Evolutionary conservation across 2,113 vertebrate genomes (phyloP).

Genomic region (Sitta europaea): DNA sequence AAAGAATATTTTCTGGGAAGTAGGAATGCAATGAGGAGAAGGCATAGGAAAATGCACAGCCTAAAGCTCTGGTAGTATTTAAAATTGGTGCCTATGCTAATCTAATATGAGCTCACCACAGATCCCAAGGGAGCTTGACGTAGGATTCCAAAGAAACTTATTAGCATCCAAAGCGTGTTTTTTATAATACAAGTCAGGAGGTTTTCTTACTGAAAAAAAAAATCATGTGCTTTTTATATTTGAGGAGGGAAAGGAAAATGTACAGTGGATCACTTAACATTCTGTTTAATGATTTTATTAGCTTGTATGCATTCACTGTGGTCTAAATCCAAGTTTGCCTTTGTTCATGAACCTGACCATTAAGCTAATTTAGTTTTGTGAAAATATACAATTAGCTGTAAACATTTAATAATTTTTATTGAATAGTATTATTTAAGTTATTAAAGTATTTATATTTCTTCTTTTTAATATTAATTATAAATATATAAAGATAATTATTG

Average conservation of each 20-base stretch:
- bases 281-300: background rate
- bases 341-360: background rate
- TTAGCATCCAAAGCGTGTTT: background rate
- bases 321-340: background rate
- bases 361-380: background rate
- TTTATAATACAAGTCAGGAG: conserved; percentile 23
- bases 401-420: background rate
- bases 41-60: conserved; percentile 4
- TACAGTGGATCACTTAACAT: background rate
- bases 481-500: background rate
- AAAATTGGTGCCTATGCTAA: conserved; percentile 52
- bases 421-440: background rate
- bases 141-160: conserved; percentile 50
- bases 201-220: conserved; percentile 9
- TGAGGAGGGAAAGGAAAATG: background rate
- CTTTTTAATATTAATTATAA: background rate
- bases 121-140: conserved; percentile 16
- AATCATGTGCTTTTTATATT: conserved; percentile 1
- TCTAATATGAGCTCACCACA: conserved; percentile 49
- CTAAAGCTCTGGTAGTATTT: conserved; percentile 51
- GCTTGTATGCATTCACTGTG: background rate
- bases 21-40: conserved; percentile 11
- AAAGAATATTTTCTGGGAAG: conserved; percentile 19
- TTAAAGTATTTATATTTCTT: background rate
- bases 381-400: background rate